Conservation (phyloP, 2,888 invertebrate species). For the Actias luna region DNA sequence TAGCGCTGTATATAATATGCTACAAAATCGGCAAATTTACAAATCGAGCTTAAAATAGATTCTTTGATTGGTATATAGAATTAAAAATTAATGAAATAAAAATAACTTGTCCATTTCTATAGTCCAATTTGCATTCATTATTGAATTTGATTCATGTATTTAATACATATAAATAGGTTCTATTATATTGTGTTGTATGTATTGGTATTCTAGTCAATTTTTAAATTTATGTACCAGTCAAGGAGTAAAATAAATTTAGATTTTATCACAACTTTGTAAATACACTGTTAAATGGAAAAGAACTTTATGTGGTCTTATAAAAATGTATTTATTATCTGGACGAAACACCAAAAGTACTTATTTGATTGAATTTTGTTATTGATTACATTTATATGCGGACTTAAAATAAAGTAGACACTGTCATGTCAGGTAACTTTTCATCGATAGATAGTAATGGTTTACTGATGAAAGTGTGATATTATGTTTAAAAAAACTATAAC, state of each 20-base stretch:
- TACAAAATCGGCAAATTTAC: constrained; percentile 36
- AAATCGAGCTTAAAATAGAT: constrained; percentile 21
- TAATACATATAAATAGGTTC: background rate
- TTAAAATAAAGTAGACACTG: too few species aligned
- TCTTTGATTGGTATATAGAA: background rate
- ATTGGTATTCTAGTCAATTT: background rate
- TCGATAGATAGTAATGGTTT: too few species aligned
- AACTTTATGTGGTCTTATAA: background rate
- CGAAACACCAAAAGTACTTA: too few species aligned
- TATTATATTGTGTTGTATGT: too few species aligned
- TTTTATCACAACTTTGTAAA: background rate
- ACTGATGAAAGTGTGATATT: too few species aligned
- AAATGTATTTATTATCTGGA: too few species aligned
- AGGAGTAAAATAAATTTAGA: background rate
- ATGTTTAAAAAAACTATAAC: too few species aligned
- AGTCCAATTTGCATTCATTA: background rate
- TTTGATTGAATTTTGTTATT: too few species aligned
- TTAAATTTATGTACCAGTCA: background rate
- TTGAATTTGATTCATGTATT: background rate
- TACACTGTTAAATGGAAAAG: background rate
- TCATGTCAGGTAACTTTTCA: too few species aligned
- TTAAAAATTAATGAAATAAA: background rate
- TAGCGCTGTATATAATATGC: constrained; percentile 62
- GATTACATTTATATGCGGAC: too few species aligned
- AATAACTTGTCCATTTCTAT: background rate